Evolutionary conservation across 2,113 vertebrate genomes (phyloP), one percentile per base, ranked within the genome.

Genomic region (Tachycineta bicolor): DNA sequence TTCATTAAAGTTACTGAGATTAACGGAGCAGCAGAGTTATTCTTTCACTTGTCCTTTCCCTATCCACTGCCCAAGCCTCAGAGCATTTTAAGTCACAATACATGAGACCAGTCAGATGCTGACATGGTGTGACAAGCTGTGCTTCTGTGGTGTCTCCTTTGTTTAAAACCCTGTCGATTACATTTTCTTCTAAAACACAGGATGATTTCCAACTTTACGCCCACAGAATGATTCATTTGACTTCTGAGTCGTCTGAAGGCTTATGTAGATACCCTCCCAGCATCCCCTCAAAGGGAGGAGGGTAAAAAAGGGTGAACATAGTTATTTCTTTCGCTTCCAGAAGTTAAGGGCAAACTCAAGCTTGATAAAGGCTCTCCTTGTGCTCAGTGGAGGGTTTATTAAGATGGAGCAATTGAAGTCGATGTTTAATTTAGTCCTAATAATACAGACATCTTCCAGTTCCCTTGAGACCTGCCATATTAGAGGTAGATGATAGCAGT

Each of bases 221-320:
- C 86, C 83, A 94, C 93, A 93, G 78, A 95, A 89, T 94, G 82
- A 90, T 96, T 96, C 83, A 86, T 93, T 77, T 95, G 88, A 96
- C 71, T 97, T 91, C 50, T 89, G 64, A 91, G 68, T 77, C 0
- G 2, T 83, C 82, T 79, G 58, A 94, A 85, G 91, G 59, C 62
- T 83, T 78, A 47, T n/a, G 55, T 62, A 90, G 88, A 82, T 78
- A 69, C 70, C 52, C 76, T 81, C 55, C 28, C 37, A 82, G 41
- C 46, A 76, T 16, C 23, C 13, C 21, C 20, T 69, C 31, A 89
- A 81, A 92, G 43, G 18, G 14, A 91, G 11, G 12, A 60, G 18
- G 17, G 20, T 83, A 67, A 77, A 80, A 71, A 89, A 8, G 24
- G 31, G 39, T 74, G 33, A 93, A 47, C 12, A 41, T 58, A n/a